Base-by-base conservation (phyloP, 2,113 vertebrate species). In the Mionectes macconnelli region DNA sequence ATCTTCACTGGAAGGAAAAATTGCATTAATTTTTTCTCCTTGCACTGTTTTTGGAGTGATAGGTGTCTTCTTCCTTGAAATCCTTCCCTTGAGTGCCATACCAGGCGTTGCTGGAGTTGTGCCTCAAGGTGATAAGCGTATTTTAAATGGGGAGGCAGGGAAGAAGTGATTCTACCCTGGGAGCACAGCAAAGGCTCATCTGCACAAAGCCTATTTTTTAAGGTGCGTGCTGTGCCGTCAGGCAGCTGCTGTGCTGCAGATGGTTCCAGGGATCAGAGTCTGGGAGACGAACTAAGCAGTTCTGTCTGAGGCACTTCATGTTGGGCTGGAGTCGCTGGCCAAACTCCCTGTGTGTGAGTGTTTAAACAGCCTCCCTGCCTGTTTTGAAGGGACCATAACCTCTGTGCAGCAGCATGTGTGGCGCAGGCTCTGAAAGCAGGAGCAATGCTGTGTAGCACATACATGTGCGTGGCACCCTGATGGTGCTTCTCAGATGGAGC, bases 151-250 rank as follows among this genome's bases (percentile, higher is more conserved):
- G 18, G 55, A 82, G n/a, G 33, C 49, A 82, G 70, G 25, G 44
- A 52, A 56, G 44, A 87, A 60, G 16, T 17, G 12, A 18, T 45
- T 84, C 21, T 59, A 16, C 6, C 4, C 47, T 37, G 56, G 16
- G 13, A 4, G 1, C 31, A 2, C 33, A 47, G 87, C 45, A 59
- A 28, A 86, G 31, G 60, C 60, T 86, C 20, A 3, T 62, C 49
- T 31, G 4, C 47, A 31, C 60, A 60, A 76, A 97, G 66, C 40
- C 63, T 30, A 6, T 3, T 55, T 73, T 57, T 75, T 59, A 74
- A 75, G 53, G 52, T 8, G 2, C 0, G 0, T 52, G 67, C 72
- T 60, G 74, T 44, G 24, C 39, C 1, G 5, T 23, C 4, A 5
- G 44, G 40, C 60, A 82, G 70, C 82, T 74, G 47, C 85, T 42